phyloP scores from a whole-genome alignment of 2,888 invertebrate species.

The Acleris sparsana region DNA sequence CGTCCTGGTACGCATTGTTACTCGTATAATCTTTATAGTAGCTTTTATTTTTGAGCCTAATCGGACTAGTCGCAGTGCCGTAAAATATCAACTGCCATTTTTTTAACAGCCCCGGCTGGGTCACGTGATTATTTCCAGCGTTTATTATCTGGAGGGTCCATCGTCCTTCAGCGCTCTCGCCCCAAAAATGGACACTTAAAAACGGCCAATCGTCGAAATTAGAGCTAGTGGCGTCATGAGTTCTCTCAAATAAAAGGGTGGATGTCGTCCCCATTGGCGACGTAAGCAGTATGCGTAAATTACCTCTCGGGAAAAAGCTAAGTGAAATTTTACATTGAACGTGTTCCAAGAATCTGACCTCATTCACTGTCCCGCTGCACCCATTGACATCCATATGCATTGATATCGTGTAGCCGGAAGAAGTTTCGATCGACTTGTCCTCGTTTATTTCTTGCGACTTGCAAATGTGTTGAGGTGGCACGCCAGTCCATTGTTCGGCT shows the following conservation, averaged over 20 bases:
- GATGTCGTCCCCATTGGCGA: conserved; percentile 97
- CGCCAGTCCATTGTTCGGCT: conserved; percentile 96
- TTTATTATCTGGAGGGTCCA: conserved; percentile 93
- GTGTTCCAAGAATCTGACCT: conserved; percentile 96
- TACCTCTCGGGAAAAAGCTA: conserved; percentile 96
- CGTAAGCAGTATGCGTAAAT: conserved; percentile 93
- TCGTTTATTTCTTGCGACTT: conserved; percentile 94
- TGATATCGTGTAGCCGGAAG: conserved; percentile 89
- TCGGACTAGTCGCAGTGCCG: conserved; percentile 94
- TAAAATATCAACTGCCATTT: conserved; percentile 99
- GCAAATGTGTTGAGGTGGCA: conserved; percentile 98
- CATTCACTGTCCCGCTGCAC: conserved; percentile 93
- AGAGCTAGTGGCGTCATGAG: conserved; percentile 94
- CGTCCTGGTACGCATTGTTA: conserved; percentile 69
- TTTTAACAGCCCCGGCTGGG: conserved; percentile 93
- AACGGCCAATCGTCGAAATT: conserved; percentile 99
- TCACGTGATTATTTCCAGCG: conserved; percentile 90
- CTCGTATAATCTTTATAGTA: conserved; percentile 67
- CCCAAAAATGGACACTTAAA: conserved; percentile 99
- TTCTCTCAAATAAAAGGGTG: conserved; percentile 95
- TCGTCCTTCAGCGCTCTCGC: conserved; percentile 93
- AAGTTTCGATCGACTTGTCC: conserved; percentile 90
- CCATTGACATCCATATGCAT: conserved; percentile 95
- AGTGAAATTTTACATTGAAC: conserved; percentile 98
- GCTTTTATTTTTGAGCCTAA: conserved; percentile 86